A percentile compares a stretch with the other conserved stretches of the same genome.
phyloP scores from a whole-genome alignment of 2,888 invertebrate species.

The Phyto melanocephala region DNA sequence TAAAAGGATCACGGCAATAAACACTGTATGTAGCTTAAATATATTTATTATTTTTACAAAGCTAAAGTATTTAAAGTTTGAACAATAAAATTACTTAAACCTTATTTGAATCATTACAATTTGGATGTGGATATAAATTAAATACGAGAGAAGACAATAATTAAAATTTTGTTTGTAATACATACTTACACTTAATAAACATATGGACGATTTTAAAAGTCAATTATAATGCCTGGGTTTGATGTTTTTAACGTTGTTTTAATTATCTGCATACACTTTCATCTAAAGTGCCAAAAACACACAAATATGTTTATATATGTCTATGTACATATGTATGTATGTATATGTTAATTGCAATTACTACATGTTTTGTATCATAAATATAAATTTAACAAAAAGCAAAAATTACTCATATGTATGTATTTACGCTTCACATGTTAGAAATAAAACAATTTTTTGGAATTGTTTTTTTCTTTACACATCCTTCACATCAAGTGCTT shows the following conservation, averaged over 20 bases:
- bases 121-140: background rate
- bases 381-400: background rate
- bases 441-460: conserved; percentile 1
- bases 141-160: background rate
- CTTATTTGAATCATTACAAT: background rate
- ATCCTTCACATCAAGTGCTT: conserved; percentile 17
- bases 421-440: background rate
- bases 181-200: background rate
- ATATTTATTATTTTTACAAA: background rate
- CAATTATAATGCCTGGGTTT: conserved; percentile 9
- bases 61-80: too few relatives aligned
- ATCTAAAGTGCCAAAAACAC: background rate
- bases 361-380: background rate
- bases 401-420: background rate
- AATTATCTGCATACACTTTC: conserved; percentile 18
- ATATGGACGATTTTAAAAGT: background rate
- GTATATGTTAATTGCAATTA: background rate
- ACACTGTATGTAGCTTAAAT: background rate
- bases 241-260: conserved; percentile 14
- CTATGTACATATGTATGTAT: too few relatives aligned
- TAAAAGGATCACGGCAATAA: background rate
- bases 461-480: background rate
- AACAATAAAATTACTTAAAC: background rate
- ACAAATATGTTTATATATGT: too few relatives aligned
- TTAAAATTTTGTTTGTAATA: conserved; percentile 4